Base-by-base conservation (phyloP, 1,140 invertebrate species). In the Lepidurus packardi region DNA sequence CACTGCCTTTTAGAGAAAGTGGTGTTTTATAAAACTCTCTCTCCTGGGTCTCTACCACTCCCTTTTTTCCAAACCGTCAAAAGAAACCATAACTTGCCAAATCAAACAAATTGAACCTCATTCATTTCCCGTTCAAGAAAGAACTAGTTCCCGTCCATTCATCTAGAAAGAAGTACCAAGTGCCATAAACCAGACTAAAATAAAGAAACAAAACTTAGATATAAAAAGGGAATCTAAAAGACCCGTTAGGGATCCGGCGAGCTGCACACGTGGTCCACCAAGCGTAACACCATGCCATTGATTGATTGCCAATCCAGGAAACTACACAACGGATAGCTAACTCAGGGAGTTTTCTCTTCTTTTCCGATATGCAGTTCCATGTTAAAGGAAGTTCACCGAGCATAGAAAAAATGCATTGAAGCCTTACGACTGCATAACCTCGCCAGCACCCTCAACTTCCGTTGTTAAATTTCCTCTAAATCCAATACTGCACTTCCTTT, bases 261-360 rank as follows among this genome's bases (percentile, higher is more conserved):
- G 53, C 21, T 16, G 53, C 53, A 65, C 53, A 65, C 53, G 53
- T 65, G 53, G n/a, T 65, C 53, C 53, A 16, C 3, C 53, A 65
- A 65, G 53, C 53, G 21, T 65, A 65, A 65, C 53, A 21, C 9
- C 13, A 21, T 65, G 53, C 8, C 53, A 65, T 21, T 65, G 53
- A 65, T n/a, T 65, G 53, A 65, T 65, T 65, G 16, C 53, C 53
- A 65, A 65, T 65, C 21, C 53, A 65, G 53, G 53, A 65, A 65
- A 65, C 53, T 65, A 34, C 1, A 16, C 13, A 65, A 65, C 13
- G 53, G 21, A 34, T 4, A 34, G 34, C 34, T 34, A 34, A 34
- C 34, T 65, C 53, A 21, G 7, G 53, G 53, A 65, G 21, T 13
- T 65, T 65, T 65, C 16, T 65, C 53, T 65, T 34, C 34, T 34